These are phyloP conservation scores for Zaprionus lineosus DNA, from an alignment of 2,888 invertebrate genomes.

Conservation along the genomic window DNA sequence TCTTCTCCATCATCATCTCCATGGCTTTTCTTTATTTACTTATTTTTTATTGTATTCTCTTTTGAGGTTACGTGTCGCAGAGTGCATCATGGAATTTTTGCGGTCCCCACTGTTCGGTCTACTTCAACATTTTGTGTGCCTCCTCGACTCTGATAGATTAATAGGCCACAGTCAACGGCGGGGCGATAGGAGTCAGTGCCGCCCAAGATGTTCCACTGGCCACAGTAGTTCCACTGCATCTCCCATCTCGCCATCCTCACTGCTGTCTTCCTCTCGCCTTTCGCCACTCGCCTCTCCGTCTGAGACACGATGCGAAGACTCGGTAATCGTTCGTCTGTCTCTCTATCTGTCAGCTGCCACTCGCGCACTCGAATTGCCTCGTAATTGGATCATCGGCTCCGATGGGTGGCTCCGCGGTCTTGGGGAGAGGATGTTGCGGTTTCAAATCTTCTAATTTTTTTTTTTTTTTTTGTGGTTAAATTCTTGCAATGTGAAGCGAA, in stretches of 20 bases:
- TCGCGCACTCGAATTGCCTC: conserved; percentile 23
- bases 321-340: conserved; percentile 28
- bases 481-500: no score
- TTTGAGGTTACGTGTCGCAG: conserved; percentile 32
- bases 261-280: no score
- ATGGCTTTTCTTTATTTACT: not conserved
- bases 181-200: conserved; percentile 9
- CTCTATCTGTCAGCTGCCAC: conserved; percentile 41
- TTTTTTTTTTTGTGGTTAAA: conserved; percentile 64
- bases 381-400: conserved; percentile 49
- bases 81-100: conserved; percentile 42
- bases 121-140: not conserved
- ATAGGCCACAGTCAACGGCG: conserved; percentile 66
- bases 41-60: conserved; percentile 2
- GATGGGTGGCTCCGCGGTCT: not conserved
- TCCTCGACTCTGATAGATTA: conserved; percentile 65
- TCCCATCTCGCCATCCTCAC: no score
- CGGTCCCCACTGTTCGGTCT: conserved; percentile 18
- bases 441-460: no score
- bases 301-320: not conserved
- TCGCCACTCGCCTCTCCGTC: no score
- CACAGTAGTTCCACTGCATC: no score
- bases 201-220: conserved; percentile 43
- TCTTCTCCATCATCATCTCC: no score
- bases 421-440: conserved; percentile 64